Percentiles rank a stretch among this genome's conserved stretches.
Evolutionary conservation across 2,888 invertebrate species (phyloP).

Genomic region (Rotaria magnacalcarata): DNA sequence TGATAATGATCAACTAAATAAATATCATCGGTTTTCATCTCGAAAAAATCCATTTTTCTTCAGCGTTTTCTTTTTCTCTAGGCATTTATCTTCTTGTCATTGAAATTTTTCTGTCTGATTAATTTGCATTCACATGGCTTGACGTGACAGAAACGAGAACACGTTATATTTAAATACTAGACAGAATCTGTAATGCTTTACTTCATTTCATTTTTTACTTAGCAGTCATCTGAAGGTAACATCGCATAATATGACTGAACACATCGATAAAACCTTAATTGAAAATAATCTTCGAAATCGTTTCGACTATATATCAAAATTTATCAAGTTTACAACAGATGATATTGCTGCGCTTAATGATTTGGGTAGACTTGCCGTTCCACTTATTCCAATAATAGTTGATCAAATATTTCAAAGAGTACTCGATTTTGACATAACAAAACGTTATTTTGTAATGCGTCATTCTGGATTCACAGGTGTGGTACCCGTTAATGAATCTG

Average conservation of each 20-base stretch:
- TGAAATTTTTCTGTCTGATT: too few relatives aligned
- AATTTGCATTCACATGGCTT: too few relatives aligned
- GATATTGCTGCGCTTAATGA: background rate
- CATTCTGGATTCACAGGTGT: background rate
- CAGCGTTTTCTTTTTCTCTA: too few relatives aligned
- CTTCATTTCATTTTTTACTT: too few relatives aligned
- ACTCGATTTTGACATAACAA: background rate
- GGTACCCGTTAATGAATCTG: background rate
- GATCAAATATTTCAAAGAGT: background rate
- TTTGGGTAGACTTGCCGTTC: background rate
- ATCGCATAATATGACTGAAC: background rate
- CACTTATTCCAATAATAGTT: background rate
- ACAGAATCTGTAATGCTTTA: too few relatives aligned
- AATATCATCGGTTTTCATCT: too few relatives aligned
- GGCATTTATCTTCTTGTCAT: too few relatives aligned
- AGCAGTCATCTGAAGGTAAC: too few relatives aligned
- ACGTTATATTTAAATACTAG: too few relatives aligned
- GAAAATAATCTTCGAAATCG: conserved; percentile 22
- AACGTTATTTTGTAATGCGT: background rate
- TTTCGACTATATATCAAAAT: conserved; percentile 37
- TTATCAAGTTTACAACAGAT: background rate
- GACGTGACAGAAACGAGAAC: too few relatives aligned
- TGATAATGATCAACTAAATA: too few relatives aligned
- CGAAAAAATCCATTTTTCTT: too few relatives aligned
- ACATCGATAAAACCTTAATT: background rate